phyloP scores from a whole-genome alignment of 2,113 vertebrate genomes.

The Microcebus jonahi region DNA sequence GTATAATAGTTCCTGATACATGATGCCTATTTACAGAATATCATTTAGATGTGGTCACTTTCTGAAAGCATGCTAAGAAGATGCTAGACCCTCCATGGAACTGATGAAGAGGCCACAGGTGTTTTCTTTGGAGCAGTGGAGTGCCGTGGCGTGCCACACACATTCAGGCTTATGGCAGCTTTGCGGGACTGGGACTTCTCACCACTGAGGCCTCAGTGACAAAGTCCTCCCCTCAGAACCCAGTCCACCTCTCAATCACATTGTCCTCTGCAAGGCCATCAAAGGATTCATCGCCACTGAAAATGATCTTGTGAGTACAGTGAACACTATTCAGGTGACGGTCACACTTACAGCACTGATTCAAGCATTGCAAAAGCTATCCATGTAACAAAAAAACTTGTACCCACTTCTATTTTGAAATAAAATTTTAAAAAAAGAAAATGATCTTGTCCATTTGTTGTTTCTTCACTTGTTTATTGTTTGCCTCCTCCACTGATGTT shows the following conservation, averaged over 20 bases:
- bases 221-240: background rate
- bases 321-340: too few species aligned
- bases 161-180: background rate
- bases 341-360: too few species aligned
- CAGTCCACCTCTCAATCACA: background rate
- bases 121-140: background rate
- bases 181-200: background rate
- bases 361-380: too few species aligned
- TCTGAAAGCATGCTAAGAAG: background rate
- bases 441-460: background rate
- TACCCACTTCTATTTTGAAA: too few species aligned
- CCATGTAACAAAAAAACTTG: too few species aligned
- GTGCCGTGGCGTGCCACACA: fast-evolving
- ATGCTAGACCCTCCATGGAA: background rate
- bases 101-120: background rate
- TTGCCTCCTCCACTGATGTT: background rate
- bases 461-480: background rate
- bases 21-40: background rate
- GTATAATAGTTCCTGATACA: background rate
- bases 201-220: background rate
- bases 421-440: background rate
- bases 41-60: background rate
- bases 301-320: too few species aligned
- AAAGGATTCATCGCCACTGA: background rate
- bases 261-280: background rate